Evolutionary conservation across 2,113 vertebrate genomes (phyloP), one percentile per base, ranked within the genome.

Genomic region (Panurus biarmicus): DNA sequence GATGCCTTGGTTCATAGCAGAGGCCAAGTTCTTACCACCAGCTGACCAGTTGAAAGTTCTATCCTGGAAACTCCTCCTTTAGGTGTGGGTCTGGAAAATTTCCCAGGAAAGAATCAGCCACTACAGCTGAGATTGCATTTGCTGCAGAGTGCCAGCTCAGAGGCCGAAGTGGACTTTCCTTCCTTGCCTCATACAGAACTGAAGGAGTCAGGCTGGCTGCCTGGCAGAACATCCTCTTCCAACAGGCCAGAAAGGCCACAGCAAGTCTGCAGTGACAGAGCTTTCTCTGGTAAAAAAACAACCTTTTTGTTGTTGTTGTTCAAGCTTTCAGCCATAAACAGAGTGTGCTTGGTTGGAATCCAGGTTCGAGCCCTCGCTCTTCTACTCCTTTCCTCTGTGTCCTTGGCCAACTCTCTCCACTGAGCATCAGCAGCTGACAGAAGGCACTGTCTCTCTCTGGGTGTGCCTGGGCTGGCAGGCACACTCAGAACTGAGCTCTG

Each of bases 401-500:
- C 75, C 83, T 85, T 62, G 79, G 94, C 67, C 85, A 86, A 48
- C 26, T 45, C 35, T 72, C 66, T 80, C 58, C 38, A 61, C 33
- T 70, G 67, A 74, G 64, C 12, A 5, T 47, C 85, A 82, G 73
- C 50, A 73, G 40, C 11, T 88, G 64, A 94, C 82, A 93, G 85
- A 82, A 96, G 79, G 85, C 85, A 77, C 88, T 84, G 85, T 74
- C 33, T 90, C 75, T 91, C 58, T 62, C 75, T 47, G 87, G 78
- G 85, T 77, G 92, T 85, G 87, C 75, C 88, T 11, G 1, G 65
- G 69, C 79, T 92, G 92, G 88, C 92, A 95, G 78, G 82, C 92
- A 93, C 95, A 83, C 79, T 77, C 82, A 93, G 90, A 96, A 87
- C 95, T 56, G 75, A 80, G 88, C 90, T 96, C 82, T 94, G 90